Evolutionary conservation across 2,888 invertebrate species (phyloP), one percentile per base, ranked within the genome.

Genomic region (Osmoderma eremita): DNA sequence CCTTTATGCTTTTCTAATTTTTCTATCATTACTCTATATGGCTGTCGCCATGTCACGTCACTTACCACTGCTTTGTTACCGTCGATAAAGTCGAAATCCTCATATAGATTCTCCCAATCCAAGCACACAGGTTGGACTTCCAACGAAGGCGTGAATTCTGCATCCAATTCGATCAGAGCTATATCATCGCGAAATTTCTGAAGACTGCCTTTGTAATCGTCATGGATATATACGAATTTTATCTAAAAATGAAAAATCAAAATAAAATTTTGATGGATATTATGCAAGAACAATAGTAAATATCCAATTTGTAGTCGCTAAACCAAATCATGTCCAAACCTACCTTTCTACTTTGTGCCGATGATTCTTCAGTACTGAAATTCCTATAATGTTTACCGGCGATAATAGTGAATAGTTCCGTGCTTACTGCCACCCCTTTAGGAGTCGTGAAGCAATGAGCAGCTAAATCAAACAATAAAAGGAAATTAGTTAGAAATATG

Each of bases 61-160:
- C 74, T 74, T 69, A 77, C 77, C 51, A 74, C 71, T 51, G 76
- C 77, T 15, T 53, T 58, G 30, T 67, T 56, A 38, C 63, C 58
- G 1, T 62, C 62, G 13, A 42, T 41, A 5, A 72, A 42, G 58
- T 70, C 38, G 12, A 67, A 6, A 2, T 69, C 67, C 18, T 63
- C 67, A 12, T 22, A 70, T 3, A 20, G 17, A 65, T 61, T 65
- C 42, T 72, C 63, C 74, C 75, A 75, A 13, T 77, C 75, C 3
- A 78, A 70, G 67, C 83, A 83, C 10, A 81, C 77, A 17, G 81
- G 80, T 66, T 78, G 78, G 4, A 82, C 78, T 6, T 78, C 74
- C 50, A 71, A 69, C 0, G 77, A 75, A 38, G 79, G 75, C 12
- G 63, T 67, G 41, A 83, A 76, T 10, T 67, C 61, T 20, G 71